Base-by-base conservation (phyloP, 2,113 vertebrate genomes). In the Pollachius pollachius region DNA sequence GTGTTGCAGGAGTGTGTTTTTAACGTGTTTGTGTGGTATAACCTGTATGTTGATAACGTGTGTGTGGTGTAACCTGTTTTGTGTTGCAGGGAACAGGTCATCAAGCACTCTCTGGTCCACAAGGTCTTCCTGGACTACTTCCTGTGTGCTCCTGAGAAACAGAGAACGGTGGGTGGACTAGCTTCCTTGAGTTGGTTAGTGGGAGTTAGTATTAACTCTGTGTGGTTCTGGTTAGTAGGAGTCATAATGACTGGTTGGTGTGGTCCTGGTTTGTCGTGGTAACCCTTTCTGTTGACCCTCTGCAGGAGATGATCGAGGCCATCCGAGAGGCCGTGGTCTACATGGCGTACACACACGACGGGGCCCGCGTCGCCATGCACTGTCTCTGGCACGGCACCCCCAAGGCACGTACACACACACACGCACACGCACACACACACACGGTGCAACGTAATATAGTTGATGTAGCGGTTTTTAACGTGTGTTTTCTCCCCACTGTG, bases 51-150 rank as follows among this genome's bases (percentile, higher is more conserved):
- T 34, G 3, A 11, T 54, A 54, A 54, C 13, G 52, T 54, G 30
- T 54, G 16, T 5, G 52, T 21, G 16, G 57, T 5, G 1, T 54
- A 15, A 34, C 57, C 21, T 2, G 34, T 41, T 41, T 61, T 73
- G 17, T 76, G 9, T 75, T 73, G 81, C 89, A 99, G 97, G 77
- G 96, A 98, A 71, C 91, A 95, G n/a, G 97, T 99, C 62, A 94
- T 99, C 90, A 99, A 96, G 75, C 97, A 98, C 74, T 97, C 97
- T 13, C 70, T 98, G 83, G 97, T 99, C 13, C 97, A 99, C 91
- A 99, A 98, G 92, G 95, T 95, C 2, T 98, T 97, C 87, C 86
- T 98, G 92, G 97, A 98, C 75, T 99, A 95, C 70, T 98, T 98
- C 84, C 91, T 87, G 19, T 70, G 93, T 0, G 90, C 94, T 7